Conservation (phyloP, 2,113 vertebrate genomes). For the Laticauda laticaudata region DNA sequence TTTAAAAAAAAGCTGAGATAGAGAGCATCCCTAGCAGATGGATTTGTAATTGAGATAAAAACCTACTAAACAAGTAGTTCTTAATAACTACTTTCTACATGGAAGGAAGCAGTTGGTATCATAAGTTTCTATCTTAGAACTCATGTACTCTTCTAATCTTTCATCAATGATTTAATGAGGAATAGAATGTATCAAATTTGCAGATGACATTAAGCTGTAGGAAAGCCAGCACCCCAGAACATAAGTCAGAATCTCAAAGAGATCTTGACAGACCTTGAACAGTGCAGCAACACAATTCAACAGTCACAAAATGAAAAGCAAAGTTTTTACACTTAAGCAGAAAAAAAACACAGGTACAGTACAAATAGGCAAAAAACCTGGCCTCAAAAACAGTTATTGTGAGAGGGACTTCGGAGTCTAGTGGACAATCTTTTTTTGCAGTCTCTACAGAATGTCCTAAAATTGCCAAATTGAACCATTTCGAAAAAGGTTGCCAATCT, state of each 20-base stretch:
- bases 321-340: too few relatives aligned
- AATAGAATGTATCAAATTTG: neutral
- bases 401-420: neutral
- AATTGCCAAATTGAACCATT: neutral
- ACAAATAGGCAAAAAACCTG: neutral
- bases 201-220: neutral
- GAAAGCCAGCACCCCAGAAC: neutral
- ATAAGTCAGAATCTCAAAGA: neutral
- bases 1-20: neutral
- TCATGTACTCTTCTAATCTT: neutral
- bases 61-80: neutral
- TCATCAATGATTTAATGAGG: neutral
- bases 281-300: neutral
- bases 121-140: neutral
- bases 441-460: neutral
- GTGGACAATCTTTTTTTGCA: neutral
- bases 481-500: neutral
- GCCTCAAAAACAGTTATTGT: neutral
- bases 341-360: neutral
- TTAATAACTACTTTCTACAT: neutral
- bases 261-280: neutral
- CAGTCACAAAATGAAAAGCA: neutral
- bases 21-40: neutral
- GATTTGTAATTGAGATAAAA: neutral
- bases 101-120: neutral